Evolutionary conservation across 2,797 vertebrate species (phyloP).

Genomic region (Chaetophractus vellerosus): DNA sequence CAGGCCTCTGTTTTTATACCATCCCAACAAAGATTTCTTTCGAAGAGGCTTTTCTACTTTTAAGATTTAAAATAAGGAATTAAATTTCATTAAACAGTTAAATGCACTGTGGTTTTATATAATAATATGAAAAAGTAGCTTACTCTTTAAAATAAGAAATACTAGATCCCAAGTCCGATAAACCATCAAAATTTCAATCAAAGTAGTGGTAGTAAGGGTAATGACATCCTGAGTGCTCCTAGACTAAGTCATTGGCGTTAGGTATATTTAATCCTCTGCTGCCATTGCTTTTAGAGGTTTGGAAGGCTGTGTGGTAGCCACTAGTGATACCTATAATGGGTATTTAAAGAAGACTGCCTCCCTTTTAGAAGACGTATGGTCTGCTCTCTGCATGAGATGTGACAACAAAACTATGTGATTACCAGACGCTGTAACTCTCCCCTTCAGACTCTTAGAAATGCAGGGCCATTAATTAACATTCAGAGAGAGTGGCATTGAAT

Average conservation of each 20-base stretch:
- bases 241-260: neutral
- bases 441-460: neutral
- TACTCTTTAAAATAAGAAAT: conserved; percentile 52
- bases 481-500: neutral
- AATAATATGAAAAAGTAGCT: neutral
- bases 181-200: neutral
- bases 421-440: neutral
- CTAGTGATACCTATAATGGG: neutral
- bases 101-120: neutral
- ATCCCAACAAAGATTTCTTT: neutral
- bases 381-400: neutral
- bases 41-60: neutral
- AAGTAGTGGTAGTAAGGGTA: neutral
- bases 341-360: neutral
- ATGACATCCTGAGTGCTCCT: neutral
- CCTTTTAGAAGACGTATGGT: neutral
- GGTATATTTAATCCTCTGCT: neutral
- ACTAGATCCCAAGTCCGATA: conserved; percentile 5
- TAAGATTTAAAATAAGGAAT: conserved; percentile 7
- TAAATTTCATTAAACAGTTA: conserved; percentile 33
- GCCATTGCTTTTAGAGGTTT: neutral
- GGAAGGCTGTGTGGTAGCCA: neutral
- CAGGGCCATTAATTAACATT: neutral
- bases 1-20: neutral
- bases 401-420: neutral